Evolutionary conservation across 2,888 invertebrate genomes (phyloP), one percentile per base, ranked within the genome.

Genomic region (Tipula lateralis): DNA sequence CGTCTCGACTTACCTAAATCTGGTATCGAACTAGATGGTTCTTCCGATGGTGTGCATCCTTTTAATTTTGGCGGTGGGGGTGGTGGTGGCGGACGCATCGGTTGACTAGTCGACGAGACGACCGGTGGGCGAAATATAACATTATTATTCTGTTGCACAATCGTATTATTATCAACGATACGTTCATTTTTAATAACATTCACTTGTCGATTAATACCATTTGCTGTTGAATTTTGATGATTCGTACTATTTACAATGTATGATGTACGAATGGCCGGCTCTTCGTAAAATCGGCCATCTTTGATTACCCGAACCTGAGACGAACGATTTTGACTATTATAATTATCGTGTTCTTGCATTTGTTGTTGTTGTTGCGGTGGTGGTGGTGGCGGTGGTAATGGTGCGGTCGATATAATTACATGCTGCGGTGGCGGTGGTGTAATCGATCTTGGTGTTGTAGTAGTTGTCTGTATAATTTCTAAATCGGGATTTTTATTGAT

Each of bases 1-100:
- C n/a, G n/a, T n/a, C n/a, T n/a, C 34, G 85, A 92, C 95, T 94
- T 89, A 96, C 96, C 96, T 91, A 96, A 92, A 92, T 96, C 96
- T 86, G 96, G 96, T 90, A 96, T 96, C 87, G 96, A 96, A 91
- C 96, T 96, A 87, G 95, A 95, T 12, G 96, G 96, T 90, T 96
- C 96, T 91, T 96, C 96, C 85, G 86, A 5, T 85, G 84, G 24
- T 84, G 84, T 7, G 44, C 6, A 24, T 16, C 5, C 19, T 29
- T 84, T 84, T 44, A 29, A 29, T 84, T 90, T 90, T 12, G 89
- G 90, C 50, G 90, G 90, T 12, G 90, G 90, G 24, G 90, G 90
- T 32, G 90, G 90, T 30, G 90, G 90, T 6, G 90, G 90, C 24
- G 90, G 90, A 29, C 90, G 88, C 90, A 90, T 90, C 85, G 89